Percentiles rank a stretch among this genome's conserved stretches.
Conservation (phyloP, 92 coral and sea anemone genomes). For the Siderastrea siderea region DNA sequence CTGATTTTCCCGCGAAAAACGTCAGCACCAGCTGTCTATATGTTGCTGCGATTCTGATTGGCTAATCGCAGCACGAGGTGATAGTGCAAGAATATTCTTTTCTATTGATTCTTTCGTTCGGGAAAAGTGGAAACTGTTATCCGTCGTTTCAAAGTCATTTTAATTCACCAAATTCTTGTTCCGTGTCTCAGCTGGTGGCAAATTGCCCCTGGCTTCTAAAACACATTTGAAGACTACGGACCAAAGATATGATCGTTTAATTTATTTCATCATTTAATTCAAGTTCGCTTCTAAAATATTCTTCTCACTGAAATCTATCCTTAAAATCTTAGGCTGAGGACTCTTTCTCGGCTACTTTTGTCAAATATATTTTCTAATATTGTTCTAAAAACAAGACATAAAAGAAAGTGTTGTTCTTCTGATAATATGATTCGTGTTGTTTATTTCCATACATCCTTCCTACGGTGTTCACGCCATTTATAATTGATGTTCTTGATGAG, state of each 20-base stretch:
- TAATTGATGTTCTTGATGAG: constrained; percentile 51
- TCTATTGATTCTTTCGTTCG: constrained; percentile 38
- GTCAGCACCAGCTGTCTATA: constrained; percentile 75
- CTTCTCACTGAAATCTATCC: neutral
- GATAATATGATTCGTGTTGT: constrained; percentile 45
- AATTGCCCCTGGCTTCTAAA: constrained; percentile 31
- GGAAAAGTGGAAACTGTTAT: constrained; percentile 43
- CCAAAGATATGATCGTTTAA: constrained; percentile 23
- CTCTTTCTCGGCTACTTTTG: neutral
- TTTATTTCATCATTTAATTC: constrained; percentile 29
- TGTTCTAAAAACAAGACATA: constrained; percentile 6
- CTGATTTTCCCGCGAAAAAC: constrained; percentile 94
- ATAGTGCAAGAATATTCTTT: constrained; percentile 38
- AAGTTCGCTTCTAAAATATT: neutral
- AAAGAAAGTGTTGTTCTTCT: constrained; percentile 13
- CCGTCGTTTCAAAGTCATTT: constrained; percentile 39
- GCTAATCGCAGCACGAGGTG: constrained; percentile 60
- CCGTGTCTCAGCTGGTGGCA: constrained; percentile 41
- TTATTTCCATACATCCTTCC: constrained; percentile 37
- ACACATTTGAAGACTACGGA: neutral
- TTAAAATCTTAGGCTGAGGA: neutral
- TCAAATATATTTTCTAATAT: neutral
- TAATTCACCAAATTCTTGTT: constrained; percentile 12
- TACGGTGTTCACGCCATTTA: constrained; percentile 39
- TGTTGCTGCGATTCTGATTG: constrained; percentile 68